Conservation (phyloP, 2,888 invertebrate species). For the Pomacea canaliculata region DNA sequence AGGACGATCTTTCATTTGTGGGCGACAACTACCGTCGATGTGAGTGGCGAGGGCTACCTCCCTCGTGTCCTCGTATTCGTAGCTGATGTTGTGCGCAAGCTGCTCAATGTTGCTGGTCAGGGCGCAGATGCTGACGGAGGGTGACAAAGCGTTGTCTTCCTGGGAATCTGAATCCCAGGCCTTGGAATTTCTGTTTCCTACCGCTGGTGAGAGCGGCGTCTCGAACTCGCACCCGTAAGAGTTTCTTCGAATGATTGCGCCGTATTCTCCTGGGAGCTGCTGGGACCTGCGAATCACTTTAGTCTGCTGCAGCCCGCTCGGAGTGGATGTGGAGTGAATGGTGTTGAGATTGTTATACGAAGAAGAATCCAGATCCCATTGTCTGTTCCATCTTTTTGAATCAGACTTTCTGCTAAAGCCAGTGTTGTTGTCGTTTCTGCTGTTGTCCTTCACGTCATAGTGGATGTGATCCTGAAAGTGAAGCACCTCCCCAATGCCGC, state of each 20-base stretch:
- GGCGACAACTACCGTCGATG: background rate
- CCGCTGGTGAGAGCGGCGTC: background rate
- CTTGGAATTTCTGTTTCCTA: constrained; percentile 5
- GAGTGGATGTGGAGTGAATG: background rate
- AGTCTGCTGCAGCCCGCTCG: background rate
- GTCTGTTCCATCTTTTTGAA: background rate
- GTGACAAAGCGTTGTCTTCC: background rate
- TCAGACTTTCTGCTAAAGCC: background rate
- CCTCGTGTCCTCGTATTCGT: constrained; percentile 34
- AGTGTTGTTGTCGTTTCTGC: background rate
- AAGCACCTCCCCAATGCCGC: background rate
- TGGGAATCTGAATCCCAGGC: constrained; percentile 18
- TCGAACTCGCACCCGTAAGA: background rate
- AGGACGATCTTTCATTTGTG: background rate
- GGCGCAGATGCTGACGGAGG: constrained; percentile 16
- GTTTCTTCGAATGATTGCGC: background rate
- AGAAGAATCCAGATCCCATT: background rate
- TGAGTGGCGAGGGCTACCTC: constrained; percentile 17
- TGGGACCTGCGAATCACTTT: background rate
- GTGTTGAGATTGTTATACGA: background rate
- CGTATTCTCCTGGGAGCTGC: background rate
- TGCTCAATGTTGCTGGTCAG: constrained; percentile 34
- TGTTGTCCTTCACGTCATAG: background rate
- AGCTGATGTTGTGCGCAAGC: constrained; percentile 45
- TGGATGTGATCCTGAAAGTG: too few species aligned